phyloP scores from a whole-genome alignment of 2,888 invertebrate genomes.

The Dione juno region DNA sequence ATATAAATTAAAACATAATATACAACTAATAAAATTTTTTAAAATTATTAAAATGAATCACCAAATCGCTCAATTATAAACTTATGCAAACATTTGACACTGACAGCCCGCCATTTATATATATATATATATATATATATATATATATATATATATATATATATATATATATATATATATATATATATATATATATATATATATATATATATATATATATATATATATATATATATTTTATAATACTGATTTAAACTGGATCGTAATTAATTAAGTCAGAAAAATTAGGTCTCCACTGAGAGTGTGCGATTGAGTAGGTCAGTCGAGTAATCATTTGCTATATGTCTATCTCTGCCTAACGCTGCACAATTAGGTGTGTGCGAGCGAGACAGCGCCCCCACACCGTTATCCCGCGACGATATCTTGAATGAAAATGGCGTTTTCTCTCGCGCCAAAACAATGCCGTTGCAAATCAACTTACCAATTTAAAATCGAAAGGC shows the following conservation, averaged over 20 bases:
- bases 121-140: no score
- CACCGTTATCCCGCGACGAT: slow-evolving; percentile 82
- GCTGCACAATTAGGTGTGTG: slow-evolving; percentile 22
- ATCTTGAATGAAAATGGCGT: slow-evolving; percentile 83
- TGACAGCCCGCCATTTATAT: slow-evolving; percentile 10
- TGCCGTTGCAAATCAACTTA: slow-evolving; percentile 67
- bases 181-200: no score
- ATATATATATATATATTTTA: slow-evolving; percentile 14
- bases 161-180: no score
- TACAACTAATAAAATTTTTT: background rate
- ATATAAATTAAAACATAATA: background rate
- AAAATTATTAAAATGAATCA: background rate
- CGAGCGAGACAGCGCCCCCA: slow-evolving; percentile 68
- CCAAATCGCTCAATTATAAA: background rate
- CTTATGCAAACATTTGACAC: background rate
- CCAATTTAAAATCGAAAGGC: slow-evolving; percentile 75
- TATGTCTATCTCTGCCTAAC: slow-evolving; percentile 60
- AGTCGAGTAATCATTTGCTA: slow-evolving; percentile 81
- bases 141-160: no score
- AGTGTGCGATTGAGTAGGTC: slow-evolving; percentile 82
- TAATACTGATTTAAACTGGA: slow-evolving; percentile 20
- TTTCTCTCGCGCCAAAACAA: slow-evolving; percentile 83
- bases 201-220: no score
- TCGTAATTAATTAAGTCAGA: slow-evolving; percentile 71
- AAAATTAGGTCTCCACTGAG: slow-evolving; percentile 84